Base-by-base conservation (phyloP, 1,140 invertebrate species). In the Brachionus manjavacas region DNA sequence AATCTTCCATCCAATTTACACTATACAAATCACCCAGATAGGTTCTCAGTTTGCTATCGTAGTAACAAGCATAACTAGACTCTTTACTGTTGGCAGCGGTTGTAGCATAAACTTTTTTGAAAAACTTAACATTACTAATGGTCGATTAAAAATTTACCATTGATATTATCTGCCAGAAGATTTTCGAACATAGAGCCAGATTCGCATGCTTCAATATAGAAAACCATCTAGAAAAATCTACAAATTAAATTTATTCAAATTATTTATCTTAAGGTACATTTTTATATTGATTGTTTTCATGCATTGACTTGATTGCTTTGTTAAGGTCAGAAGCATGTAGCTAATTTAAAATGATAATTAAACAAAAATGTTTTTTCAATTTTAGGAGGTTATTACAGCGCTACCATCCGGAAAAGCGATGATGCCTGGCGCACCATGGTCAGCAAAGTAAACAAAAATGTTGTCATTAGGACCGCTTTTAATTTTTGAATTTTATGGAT, bases 1-100 rank as follows among this genome's bases (percentile, higher is more conserved):
- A 90, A 88, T 93, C 91, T 87, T 93, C 89, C 91, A 93, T 91
- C 93, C 93, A 93, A 43, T 91, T 92, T n/a, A 93, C 92, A 86
- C 91, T 92, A 87, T 92, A 93, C 2, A 92, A 90, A 89, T 92
- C 92, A 12, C 87, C 92, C 12, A 93, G 87, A 86, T 90, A 93
- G 11, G 91, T 92, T 23, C 88, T 72, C 46, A 89, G 84, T n/a
- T 87, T 84, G 3, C 90, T 86, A 86, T 92, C 91, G 86, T 87
- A 92, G 85, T 92, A 93, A 84, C 91, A 92, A n/a, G 91, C 92
- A 86, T 91, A 92, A 0, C 92, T 92, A 8, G 90, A 91, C 85
- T 93, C 92, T 8, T 90, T 85, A 1, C 89, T 85, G 87, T 92
- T 93, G 7, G 93, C 90, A 64, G 93, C 93, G 46, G 93, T 92